Evolutionary conservation across 2,888 invertebrate genomes (phyloP), one percentile per base, ranked within the genome.

Genomic region (Xylota segnis): DNA sequence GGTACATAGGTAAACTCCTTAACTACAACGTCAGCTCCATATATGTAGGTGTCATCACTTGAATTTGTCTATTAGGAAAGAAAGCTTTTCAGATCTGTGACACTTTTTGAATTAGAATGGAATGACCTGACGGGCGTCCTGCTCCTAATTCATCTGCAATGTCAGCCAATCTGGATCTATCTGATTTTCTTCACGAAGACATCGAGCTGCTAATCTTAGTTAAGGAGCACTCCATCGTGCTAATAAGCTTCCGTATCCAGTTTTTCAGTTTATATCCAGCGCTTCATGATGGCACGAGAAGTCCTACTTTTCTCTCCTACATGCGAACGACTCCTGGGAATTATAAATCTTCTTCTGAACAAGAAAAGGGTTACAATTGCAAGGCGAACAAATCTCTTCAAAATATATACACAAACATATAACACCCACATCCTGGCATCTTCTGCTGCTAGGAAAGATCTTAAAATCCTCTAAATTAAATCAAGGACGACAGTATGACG

Each of bases 391-490:
- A 47, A 71, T 59, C 58, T 58, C 70, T 56, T 56, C 18, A 29
- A 32, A 56, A 56, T 6, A 12, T 7, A 65, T 27, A 54, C 54
- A 32, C 12, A 45, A 18, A 14, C 18, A 45, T 7, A 16, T 2
- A 5, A 4, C 23, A 16, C 5, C 16, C 16, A 2, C 45, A 2
- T 10, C 5, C 10, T 54, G 27, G 1, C n/a, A 12, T 10, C 58
- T 79, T 9, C 65, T 70, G 14, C 65, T 70, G 14, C 32, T 45
- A 50, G 52, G 34, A n/a, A 18, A 29, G 50, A 75, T 75, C 79
- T 86, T 81, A 50, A 76, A 76, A 68, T 81, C 61, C 76, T 66
- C 76, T 71, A 86, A 86, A 86, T 86, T 86, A 86, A 86, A 86
- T 86, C 84, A 86, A 86, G 81, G 84, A 86, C 84, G 81, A 86